phyloP scores from a whole-genome alignment of 1,140 invertebrate genomes.

The Berghia stephanieae region DNA sequence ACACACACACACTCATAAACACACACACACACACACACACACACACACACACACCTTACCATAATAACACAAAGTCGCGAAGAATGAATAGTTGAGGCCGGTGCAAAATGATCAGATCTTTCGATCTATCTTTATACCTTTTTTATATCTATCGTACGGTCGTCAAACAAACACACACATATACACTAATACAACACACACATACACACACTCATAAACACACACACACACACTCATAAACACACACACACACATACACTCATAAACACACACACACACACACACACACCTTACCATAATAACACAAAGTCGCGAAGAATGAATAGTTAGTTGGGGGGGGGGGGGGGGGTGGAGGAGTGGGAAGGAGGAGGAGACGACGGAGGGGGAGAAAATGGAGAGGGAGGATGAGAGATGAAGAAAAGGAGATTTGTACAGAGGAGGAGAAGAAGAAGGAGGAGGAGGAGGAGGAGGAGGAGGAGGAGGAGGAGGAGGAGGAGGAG shows the following conservation, averaged over 20 bases:
- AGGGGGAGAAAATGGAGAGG: not conserved
- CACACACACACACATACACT: too few species aligned
- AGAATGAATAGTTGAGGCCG: not conserved
- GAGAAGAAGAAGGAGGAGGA: not conserved
- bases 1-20: too few species aligned
- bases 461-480: not conserved
- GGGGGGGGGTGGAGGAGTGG: constrained; percentile 1
- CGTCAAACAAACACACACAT: too few species aligned
- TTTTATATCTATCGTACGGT: too few species aligned
- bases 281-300: not conserved
- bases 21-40: not conserved
- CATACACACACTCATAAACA: too few species aligned
- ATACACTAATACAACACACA: too few species aligned
- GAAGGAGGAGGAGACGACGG: constrained; percentile 12
- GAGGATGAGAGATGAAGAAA: not conserved
- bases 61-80: not conserved
- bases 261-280: too few species aligned
- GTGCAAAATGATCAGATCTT: not conserved
- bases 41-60: constrained; percentile 1
- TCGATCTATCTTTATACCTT: too few species aligned
- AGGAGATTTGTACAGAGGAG: not conserved
- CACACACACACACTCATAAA: too few species aligned
- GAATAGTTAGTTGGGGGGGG: not conserved
- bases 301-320: not conserved
- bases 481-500: not conserved